These are phyloP conservation scores for Cephus pygmeus DNA, from an alignment of 2,888 invertebrate genomes.

Conservation along the genomic window DNA sequence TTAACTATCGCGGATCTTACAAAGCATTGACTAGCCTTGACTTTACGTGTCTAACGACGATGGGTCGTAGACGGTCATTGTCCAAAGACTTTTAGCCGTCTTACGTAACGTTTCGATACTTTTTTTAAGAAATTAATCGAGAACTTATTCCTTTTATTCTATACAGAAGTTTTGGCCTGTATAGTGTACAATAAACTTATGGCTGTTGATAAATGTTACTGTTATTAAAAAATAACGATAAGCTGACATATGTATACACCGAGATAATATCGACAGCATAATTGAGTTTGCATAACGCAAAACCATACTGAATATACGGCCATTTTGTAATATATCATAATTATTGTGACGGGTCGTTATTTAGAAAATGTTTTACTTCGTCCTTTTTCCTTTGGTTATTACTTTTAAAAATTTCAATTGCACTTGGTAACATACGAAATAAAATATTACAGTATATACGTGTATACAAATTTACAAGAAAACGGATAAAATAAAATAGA, in stretches of 20 bases:
- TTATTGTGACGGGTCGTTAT: background rate
- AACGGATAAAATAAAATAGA: background rate
- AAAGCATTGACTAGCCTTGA: constrained; percentile 41
- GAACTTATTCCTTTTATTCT: background rate
- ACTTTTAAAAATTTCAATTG: background rate
- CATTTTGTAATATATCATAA: background rate
- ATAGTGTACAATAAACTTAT: background rate
- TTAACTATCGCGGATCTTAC: constrained; percentile 24
- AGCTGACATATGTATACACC: background rate
- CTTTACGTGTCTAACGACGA: constrained; percentile 50
- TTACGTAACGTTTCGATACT: background rate
- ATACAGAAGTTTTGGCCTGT: background rate
- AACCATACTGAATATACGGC: background rate
- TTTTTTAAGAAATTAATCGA: background rate
- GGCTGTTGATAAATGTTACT: background rate
- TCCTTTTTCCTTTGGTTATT: background rate
- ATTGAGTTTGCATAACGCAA: background rate
- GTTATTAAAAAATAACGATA: too few relatives aligned
- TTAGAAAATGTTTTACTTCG: background rate
- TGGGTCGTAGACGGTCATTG: constrained; percentile 48
- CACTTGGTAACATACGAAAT: background rate
- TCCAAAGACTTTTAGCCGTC: background rate
- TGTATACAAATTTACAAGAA: background rate
- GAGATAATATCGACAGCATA: background rate
- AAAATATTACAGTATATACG: background rate